Conservation (phyloP, 2,113 vertebrate genomes). For the Lepidiolamprologus cunningtoni region DNA sequence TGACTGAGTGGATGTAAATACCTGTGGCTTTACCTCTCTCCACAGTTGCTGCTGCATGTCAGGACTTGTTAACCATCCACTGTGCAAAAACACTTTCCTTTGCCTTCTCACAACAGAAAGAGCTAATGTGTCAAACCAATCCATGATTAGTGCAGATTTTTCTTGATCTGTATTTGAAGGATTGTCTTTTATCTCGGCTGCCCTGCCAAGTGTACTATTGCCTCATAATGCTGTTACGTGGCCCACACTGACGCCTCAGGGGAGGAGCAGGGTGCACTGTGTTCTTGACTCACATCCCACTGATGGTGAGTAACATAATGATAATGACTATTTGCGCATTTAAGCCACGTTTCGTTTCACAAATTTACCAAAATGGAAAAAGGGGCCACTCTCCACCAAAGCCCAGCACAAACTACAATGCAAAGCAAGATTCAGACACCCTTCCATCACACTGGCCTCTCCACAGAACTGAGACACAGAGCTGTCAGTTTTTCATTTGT, state of each 20-base stretch:
- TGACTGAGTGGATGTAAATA: neutral
- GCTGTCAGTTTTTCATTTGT: neutral
- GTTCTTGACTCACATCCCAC: neutral
- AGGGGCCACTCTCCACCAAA: neutral
- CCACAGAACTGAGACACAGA: neutral
- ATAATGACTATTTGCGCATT: neutral
- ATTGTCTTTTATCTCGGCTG: neutral
- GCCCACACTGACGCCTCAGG: neutral
- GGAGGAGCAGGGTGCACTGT: neutral
- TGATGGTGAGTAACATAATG: neutral
- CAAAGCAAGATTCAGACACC: neutral
- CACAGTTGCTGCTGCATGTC: neutral
- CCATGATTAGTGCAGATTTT: neutral
- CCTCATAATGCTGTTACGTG: conserved; percentile 24
- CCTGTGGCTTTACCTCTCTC: neutral
- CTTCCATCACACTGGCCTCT: neutral
- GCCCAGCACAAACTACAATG: neutral
- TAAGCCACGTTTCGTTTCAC: neutral
- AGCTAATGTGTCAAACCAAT: neutral
- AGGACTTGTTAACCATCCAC: neutral
- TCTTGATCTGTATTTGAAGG: neutral
- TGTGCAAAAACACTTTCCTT: neutral
- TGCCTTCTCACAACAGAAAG: neutral
- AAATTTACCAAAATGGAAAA: neutral
- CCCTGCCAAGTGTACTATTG: neutral